Percentiles rank a stretch among this genome's conserved stretches.
Conservation (phyloP, 2,113 vertebrate genomes). For the Cheilinus undulatus region DNA sequence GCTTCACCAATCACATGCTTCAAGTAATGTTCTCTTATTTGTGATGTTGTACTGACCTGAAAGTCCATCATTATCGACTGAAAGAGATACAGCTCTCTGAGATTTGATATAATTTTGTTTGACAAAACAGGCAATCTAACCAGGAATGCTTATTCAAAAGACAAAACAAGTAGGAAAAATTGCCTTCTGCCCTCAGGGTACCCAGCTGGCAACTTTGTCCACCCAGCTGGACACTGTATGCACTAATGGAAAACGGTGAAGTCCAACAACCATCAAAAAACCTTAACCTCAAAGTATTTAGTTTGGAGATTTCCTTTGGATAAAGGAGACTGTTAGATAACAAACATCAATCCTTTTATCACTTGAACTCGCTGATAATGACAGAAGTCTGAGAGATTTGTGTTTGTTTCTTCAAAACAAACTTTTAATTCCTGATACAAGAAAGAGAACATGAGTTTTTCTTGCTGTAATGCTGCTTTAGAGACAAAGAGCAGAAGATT, state of each 20-base stretch:
- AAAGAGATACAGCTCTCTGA: not conserved
- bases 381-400: not conserved
- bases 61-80: not conserved
- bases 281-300: not conserved
- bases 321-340: too few species aligned
- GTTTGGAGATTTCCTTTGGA: not conserved
- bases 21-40: not conserved
- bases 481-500: conserved; percentile 10
- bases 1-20: not conserved
- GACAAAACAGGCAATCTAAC: not conserved
- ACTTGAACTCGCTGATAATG: conserved; percentile 2
- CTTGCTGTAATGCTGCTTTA: conserved; percentile 9
- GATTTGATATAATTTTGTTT: not conserved
- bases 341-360: too few species aligned
- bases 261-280: not conserved
- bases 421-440: conserved; percentile 2
- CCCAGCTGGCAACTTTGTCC: not conserved
- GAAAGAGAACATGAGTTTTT: not conserved
- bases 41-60: not conserved
- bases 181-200: not conserved
- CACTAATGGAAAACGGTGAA: not conserved
- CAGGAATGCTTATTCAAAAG: not conserved
- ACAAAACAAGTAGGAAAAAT: not conserved
- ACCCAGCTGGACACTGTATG: not conserved
- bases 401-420: conserved; percentile 15